Evolutionary conservation across 2,888 invertebrate genomes (phyloP), one percentile per base, ranked within the genome.

Genomic region (Sphinx pinastri): DNA sequence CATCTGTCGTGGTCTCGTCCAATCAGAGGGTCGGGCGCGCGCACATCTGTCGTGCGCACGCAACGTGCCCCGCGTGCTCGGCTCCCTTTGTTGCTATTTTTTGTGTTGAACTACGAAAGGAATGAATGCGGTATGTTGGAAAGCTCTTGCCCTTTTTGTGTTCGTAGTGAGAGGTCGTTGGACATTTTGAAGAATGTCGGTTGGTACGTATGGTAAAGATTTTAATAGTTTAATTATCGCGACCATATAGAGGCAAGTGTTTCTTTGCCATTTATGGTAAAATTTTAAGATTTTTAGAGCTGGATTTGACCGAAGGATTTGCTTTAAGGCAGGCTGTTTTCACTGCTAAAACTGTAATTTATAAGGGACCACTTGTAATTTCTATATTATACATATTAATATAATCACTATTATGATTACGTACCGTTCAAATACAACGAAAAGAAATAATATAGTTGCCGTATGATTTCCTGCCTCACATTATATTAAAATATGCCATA

Each of bases 21-120:
- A 92, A 93, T 93, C 87, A 88, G 84, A 75, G 79, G 79, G 85
- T 81, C 83, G 86, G 84, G 85, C 82, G 55, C 71, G 78, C 84
- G 84, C 86, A 88, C 93, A 93, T 91, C 93, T 93, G 93, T 87
- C 84, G 82, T 81, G 77, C 79, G 81, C 79, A 76, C 77, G 73
- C 77, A 78, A 79, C 79, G 81, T 83, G 80, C 84, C 8, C 84
- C 81, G 84, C 82, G 78, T 80, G 73, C 82, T 88, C 88, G 89
- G 84, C 80, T 84, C 79, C 77, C 82, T 84, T 87, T 85, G 86
- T 84, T 83, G 82, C 83, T 85, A 84, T 87, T 88, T 89, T 92
- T 90, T 91, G 81, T 84, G 47, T 55, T 49, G 19, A 19, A 19
- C 63, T 47, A 63, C 47, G 16, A 63, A 63, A 63, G 49, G 63